Percentiles rank a stretch among this genome's conserved stretches.
Evolutionary conservation across 1,140 invertebrate species (phyloP).

Genomic region (Drosophila serrata): DNA sequence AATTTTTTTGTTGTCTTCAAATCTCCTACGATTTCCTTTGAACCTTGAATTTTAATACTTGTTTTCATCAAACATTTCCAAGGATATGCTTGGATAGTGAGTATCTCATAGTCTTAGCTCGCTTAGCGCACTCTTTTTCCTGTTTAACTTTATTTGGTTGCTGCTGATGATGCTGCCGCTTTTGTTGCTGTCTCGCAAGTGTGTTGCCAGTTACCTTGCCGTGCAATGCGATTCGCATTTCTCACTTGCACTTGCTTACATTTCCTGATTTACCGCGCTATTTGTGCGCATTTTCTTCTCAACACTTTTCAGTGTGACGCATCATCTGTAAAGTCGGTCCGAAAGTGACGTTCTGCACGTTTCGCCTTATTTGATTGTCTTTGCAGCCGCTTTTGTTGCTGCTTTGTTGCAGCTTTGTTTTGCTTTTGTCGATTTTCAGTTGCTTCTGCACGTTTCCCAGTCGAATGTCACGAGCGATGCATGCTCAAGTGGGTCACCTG

Average conservation of each 20-base stretch:
- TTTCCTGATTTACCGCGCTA: conserved; percentile 64
- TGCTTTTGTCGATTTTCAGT: conserved; percentile 67
- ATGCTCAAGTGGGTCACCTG: conserved; percentile 75
- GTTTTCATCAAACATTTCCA: background rate
- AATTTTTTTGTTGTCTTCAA: too few relatives aligned
- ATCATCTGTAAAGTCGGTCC: conserved; percentile 54
- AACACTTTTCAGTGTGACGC: conserved; percentile 69
- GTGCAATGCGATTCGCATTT: conserved; percentile 54
- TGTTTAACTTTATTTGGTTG: conserved; percentile 19
- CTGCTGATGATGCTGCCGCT: conserved; percentile 22
- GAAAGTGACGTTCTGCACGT: conserved; percentile 74
- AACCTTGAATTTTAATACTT: too few relatives aligned
- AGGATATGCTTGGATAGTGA: background rate
- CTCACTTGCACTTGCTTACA: conserved; percentile 48
- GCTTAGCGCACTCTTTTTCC: background rate
- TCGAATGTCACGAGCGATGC: conserved; percentile 80
- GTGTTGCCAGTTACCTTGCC: conserved; percentile 57
- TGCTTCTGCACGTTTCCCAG: conserved; percentile 72
- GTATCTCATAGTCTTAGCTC: background rate
- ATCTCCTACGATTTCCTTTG: too few relatives aligned
- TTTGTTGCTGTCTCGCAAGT: conserved; percentile 23
- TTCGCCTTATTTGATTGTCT: conserved; percentile 62
- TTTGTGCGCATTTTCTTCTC: conserved; percentile 47
- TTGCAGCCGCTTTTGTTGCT: conserved; percentile 22
- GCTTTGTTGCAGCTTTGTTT: conserved; percentile 41